phyloP scores from a whole-genome alignment of 2,113 vertebrate species.

The Albula goreensis region DNA sequence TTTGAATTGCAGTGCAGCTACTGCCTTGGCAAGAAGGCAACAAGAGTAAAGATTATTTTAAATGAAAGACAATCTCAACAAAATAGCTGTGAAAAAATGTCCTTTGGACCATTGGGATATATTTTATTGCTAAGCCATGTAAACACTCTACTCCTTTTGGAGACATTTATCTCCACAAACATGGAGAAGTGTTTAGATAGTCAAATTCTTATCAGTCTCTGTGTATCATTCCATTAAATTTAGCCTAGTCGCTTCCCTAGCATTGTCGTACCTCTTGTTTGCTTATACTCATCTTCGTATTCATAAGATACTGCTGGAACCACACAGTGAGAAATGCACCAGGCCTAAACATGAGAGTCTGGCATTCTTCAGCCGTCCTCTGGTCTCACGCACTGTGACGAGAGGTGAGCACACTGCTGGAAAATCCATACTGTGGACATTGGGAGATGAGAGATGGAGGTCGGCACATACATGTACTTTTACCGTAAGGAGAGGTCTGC shows the following conservation, averaged over 20 bases:
- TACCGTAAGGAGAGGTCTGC: not conserved
- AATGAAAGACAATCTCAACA: not conserved
- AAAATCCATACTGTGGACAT: not conserved
- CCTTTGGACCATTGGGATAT: not conserved
- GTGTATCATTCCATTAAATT: not conserved
- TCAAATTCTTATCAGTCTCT: not conserved
- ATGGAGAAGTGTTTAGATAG: not conserved
- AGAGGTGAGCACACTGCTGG: not conserved
- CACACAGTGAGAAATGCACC: conserved; percentile 15
- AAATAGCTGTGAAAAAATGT: not conserved
- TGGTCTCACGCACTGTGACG: conserved; percentile 9
- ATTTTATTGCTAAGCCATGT: not conserved
- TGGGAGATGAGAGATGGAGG: not conserved
- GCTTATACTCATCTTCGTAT: not conserved
- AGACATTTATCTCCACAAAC: not conserved
- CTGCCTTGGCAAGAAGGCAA: not conserved
- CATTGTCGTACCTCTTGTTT: not conserved
- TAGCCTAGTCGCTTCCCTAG: not conserved
- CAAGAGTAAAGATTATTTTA: not conserved
- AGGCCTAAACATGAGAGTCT: conserved; percentile 31
- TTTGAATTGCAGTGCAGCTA: not conserved
- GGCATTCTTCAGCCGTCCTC: conserved; percentile 15
- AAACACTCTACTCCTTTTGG: not conserved
- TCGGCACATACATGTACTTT: conserved; percentile 13
- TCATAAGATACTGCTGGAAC: not conserved